Conservation (phyloP, 1,140 invertebrate genomes). For the Cydia splendana region DNA sequence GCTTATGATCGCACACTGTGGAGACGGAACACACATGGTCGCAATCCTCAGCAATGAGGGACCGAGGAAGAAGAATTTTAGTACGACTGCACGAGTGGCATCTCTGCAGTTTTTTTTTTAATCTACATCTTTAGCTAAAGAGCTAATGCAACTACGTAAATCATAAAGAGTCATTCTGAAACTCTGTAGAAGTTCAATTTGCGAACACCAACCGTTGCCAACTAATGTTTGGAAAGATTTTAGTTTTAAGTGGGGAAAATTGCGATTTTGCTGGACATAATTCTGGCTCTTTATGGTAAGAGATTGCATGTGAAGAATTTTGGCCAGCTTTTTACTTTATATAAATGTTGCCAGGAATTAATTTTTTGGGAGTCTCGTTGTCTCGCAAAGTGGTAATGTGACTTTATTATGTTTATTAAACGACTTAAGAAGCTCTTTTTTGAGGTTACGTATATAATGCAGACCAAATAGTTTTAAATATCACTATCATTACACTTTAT, state of each 20-base stretch:
- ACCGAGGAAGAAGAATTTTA: too few species aligned
- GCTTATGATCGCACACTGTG: too few species aligned
- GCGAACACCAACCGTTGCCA: slow-evolving; percentile 22
- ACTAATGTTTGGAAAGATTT: slow-evolving; percentile 9
- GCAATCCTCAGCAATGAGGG: too few species aligned
- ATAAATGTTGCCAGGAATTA: neutral
- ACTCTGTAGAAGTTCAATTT: slow-evolving; percentile 20
- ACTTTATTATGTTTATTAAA: too few species aligned
- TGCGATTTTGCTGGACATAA: slow-evolving; percentile 6
- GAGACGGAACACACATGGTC: too few species aligned
- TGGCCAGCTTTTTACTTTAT: neutral
- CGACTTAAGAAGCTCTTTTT: too few species aligned
- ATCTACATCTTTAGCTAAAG: neutral
- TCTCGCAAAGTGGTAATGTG: too few species aligned
- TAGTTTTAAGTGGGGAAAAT: slow-evolving; percentile 15
- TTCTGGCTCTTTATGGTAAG: neutral
- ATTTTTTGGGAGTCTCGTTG: too few species aligned
- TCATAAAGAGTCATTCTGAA: slow-evolving; percentile 14
- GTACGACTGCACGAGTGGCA: neutral
- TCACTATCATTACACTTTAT: too few species aligned
- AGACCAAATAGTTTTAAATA: too few species aligned
- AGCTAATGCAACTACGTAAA: slow-evolving; percentile 21
- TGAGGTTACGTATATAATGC: too few species aligned
- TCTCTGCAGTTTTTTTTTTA: neutral
- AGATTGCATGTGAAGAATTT: neutral